Evolutionary conservation across 2,888 invertebrate genomes (phyloP), one percentile per base, ranked within the genome.

Genomic region (Glyphotaelius pellucidus): DNA sequence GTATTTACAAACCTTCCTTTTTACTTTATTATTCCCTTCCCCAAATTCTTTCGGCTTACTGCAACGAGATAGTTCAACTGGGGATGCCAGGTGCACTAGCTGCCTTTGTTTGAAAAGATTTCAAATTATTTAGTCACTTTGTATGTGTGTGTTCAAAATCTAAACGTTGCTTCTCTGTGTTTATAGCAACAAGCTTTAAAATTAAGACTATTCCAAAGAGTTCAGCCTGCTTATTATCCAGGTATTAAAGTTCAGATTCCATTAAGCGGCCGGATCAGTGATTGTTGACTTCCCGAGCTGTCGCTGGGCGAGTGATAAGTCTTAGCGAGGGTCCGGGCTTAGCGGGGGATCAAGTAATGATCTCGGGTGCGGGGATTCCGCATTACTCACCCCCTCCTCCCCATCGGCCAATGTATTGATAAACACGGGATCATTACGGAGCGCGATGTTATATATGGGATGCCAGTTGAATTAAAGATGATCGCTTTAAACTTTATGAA

Each of bases 241-340:
- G 31, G 90, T 42, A 90, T 90, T 42, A 90, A 81, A 90, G 90
- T 81, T 81, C 31, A 31, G 47, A 80, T 80, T 38, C 38, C n/a
- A 81, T 81, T 81, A 30, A 80, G 47, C 31, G 47, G 14, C 47
- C n/a, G 30, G 42, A 81, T 35, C 30, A 42, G 47, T 32, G n/a
- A 47, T 52, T 42, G 80, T 30, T 30, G 90, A 90, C 90, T 80
- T 90, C 47, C 14, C 80, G 30, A 52, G 30, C 30, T 90, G 90
- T 90, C 90, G 80, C 81, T 25, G n/a, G 42, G 19, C 80, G 90
- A 81, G 90, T 90, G 90, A 90, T 90, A 90, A 90, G 81, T 47
- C 81, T 83, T 52, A 67, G 89, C 11, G 80, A 79, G 31, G 81
- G 31, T 30, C 47, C 42, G 32, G 90, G 90, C 32, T 90, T 90